A percentile compares a stretch with the other conserved stretches of the same genome.
Conservation (phyloP, 2,888 invertebrate genomes). For the Galerucella pusilla region DNA sequence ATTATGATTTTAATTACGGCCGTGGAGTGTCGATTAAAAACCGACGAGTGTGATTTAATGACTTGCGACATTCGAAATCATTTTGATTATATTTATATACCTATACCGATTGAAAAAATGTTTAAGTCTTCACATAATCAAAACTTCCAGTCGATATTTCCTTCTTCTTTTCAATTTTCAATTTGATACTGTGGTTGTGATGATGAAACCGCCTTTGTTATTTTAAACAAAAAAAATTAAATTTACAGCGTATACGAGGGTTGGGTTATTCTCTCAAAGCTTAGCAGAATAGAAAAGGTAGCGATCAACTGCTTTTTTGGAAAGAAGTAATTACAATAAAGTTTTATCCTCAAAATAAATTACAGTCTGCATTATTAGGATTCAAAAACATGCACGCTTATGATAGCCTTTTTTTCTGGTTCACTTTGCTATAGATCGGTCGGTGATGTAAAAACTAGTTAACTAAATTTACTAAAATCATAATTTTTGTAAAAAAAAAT, state of each 20-base stretch:
- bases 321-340: too few species aligned
- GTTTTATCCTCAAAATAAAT: too few species aligned
- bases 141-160: neutral
- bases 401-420: too few species aligned
- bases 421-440: too few species aligned
- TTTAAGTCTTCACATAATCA: slow-evolving; percentile 20
- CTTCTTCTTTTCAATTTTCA: slow-evolving; percentile 8
- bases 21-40: slow-evolving; percentile 29
- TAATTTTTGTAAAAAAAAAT: too few species aligned
- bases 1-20: slow-evolving; percentile 36
- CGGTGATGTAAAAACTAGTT: too few species aligned
- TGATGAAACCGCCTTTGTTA: neutral
- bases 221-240: neutral
- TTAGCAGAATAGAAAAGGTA: too few species aligned
- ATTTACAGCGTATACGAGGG: neutral
- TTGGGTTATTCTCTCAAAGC: too few species aligned
- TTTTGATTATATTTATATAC: neutral
- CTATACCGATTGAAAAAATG: slow-evolving; percentile 25
- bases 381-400: too few species aligned
- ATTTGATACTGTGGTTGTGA: neutral
- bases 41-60: slow-evolving; percentile 29
- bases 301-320: too few species aligned
- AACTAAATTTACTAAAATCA: too few species aligned
- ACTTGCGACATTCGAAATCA: slow-evolving; percentile 31
- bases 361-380: too few species aligned